These are phyloP conservation scores for Cryptoblepharus egeriae DNA, from an alignment of 2,797 vertebrate genomes.

Conservation along the genomic window DNA sequence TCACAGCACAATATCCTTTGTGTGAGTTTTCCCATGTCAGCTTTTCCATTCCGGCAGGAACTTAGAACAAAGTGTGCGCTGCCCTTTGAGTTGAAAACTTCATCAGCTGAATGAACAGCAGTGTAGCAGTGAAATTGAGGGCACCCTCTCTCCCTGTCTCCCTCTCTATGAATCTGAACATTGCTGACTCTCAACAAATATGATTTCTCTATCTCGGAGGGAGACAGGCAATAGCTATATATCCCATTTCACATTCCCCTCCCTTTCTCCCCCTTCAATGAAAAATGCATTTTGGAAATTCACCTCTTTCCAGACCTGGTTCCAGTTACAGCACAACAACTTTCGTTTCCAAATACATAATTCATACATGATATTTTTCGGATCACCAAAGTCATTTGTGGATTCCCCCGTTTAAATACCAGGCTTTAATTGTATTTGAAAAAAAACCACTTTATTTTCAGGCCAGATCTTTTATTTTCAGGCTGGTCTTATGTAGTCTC, in stretches of 20 bases:
- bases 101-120: constrained; percentile 78
- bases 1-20: constrained; percentile 83
- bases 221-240: constrained; percentile 59
- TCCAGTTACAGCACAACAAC: constrained; percentile 25
- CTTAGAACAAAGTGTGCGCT: constrained; percentile 81
- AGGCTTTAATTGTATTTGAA: neutral
- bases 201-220: constrained; percentile 72
- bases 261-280: constrained; percentile 44
- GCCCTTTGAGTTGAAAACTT: constrained; percentile 82
- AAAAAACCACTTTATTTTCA: constrained; percentile 30
- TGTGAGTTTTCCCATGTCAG: constrained; percentile 80
- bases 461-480: neutral
- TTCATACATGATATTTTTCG: constrained; percentile 40
- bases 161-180: constrained; percentile 68
- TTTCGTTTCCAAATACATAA: neutral
- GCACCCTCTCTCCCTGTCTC: constrained; percentile 69
- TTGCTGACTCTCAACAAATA: constrained; percentile 73
- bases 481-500: neutral
- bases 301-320: constrained; percentile 47
- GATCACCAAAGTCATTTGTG: constrained; percentile 8
- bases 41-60: constrained; percentile 80
- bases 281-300: constrained; percentile 63
- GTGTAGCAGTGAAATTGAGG: constrained; percentile 79
- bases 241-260: constrained; percentile 46
- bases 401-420: neutral